Conservation (phyloP, 2,797 vertebrate species). For the Clarias fuscus region DNA sequence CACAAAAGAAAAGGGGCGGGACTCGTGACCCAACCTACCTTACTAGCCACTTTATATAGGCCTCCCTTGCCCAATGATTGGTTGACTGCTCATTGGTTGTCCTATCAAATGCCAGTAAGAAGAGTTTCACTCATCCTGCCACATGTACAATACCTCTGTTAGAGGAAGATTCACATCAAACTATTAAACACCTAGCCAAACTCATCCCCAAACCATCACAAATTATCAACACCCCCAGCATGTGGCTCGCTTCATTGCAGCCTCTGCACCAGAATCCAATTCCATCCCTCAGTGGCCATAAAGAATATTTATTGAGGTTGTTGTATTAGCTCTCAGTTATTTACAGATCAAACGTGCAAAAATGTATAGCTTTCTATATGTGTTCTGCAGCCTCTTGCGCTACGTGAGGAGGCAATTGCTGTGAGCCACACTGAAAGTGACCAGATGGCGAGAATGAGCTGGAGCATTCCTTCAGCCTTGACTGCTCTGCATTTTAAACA, state of each 20-base stretch:
- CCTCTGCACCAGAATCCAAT: slow-evolving; percentile 43
- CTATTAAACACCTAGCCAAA: slow-evolving; percentile 32
- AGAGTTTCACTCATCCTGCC: too few relatives aligned
- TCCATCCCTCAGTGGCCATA: slow-evolving; percentile 44
- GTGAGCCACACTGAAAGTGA: slow-evolving; percentile 59
- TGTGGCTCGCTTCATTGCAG: slow-evolving; percentile 22
- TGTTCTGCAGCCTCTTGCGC: slow-evolving; percentile 22
- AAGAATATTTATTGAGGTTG: slow-evolving; percentile 28
- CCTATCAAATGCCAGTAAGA: too few relatives aligned
- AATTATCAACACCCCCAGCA: slow-evolving; percentile 34
- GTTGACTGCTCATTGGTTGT: too few relatives aligned
- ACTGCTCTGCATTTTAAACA: slow-evolving; percentile 73
- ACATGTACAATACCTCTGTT: background rate
- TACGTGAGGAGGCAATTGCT: slow-evolving; percentile 46
- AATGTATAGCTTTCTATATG: slow-evolving; percentile 24
- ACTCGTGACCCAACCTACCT: too few relatives aligned
- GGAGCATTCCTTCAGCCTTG: slow-evolving; percentile 64
- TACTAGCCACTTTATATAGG: too few relatives aligned
- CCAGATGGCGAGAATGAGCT: slow-evolving; percentile 56
- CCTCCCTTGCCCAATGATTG: too few relatives aligned
- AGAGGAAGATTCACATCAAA: slow-evolving; percentile 35
- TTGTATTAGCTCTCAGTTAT: slow-evolving; percentile 40
- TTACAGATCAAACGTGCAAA: slow-evolving; percentile 38
- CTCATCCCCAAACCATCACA: slow-evolving; percentile 32
- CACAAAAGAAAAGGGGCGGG: too few relatives aligned